A percentile compares a stretch with the other conserved stretches of the same genome.
phyloP scores from a whole-genome alignment of 2,113 vertebrate species.

The Forbesichthys papilliferus region DNA sequence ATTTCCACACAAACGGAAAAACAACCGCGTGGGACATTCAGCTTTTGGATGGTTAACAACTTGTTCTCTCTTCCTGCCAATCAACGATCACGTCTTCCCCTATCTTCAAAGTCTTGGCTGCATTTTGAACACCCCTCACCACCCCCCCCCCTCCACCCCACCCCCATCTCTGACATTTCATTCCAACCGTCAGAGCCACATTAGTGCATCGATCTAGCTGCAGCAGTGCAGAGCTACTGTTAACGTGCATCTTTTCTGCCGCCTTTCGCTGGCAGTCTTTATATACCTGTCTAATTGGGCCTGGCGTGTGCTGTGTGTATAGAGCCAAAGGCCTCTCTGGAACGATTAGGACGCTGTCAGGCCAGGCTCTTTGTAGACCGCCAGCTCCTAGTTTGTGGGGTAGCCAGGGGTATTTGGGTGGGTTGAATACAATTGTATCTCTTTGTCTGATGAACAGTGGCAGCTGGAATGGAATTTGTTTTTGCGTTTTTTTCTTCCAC shows the following conservation, averaged over 20 bases:
- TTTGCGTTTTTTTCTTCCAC: no score
- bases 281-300: constrained; percentile 70
- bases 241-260: constrained; percentile 46
- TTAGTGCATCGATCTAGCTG: constrained; percentile 49
- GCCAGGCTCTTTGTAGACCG: constrained; percentile 56
- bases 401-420: constrained; percentile 18
- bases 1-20: neutral
- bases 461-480: constrained; percentile 4
- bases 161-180: neutral
- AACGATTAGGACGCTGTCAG: constrained; percentile 66
- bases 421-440: neutral
- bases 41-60: constrained; percentile 8
- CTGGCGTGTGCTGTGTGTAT: constrained; percentile 58
- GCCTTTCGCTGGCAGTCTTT: constrained; percentile 50
- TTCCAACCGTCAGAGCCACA: constrained; percentile 13
- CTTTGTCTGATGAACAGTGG: constrained; percentile 17
- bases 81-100: constrained; percentile 25
- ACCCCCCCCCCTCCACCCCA: neutral
- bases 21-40: neutral
- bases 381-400: constrained; percentile 52
- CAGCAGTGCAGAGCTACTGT: constrained; percentile 47
- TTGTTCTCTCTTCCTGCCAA: constrained; percentile 22
- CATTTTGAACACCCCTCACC: constrained; percentile 23
- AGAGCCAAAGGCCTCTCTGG: constrained; percentile 62
- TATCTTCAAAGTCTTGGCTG: constrained; percentile 21